phyloP scores from a whole-genome alignment of 2,888 invertebrate species.

The Diaphora mendica region DNA sequence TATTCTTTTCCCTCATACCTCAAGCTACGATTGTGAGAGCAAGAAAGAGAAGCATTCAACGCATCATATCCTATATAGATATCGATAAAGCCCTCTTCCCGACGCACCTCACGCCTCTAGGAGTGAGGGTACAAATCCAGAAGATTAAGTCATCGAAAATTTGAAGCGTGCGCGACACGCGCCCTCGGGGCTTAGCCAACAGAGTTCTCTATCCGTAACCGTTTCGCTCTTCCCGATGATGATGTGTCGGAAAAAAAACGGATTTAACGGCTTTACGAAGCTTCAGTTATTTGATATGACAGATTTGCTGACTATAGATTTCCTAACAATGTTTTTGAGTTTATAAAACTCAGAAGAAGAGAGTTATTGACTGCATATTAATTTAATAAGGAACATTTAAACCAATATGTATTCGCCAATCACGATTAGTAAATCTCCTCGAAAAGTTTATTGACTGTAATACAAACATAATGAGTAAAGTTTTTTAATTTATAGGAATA shows the following conservation, averaged over 20 bases:
- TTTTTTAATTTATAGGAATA: background rate
- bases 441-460: background rate
- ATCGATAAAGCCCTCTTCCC: conserved; percentile 34
- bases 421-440: background rate
- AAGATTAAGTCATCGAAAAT: conserved; percentile 72
- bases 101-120: conserved; percentile 52
- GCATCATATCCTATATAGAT: too few species aligned
- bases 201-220: conserved; percentile 52
- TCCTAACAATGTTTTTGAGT: conserved; percentile 29
- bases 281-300: conserved; percentile 55
- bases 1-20: too few species aligned
- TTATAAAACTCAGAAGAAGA: conserved; percentile 2
- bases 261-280: conserved; percentile 61
- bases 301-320: conserved; percentile 52
- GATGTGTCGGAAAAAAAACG: conserved; percentile 65
- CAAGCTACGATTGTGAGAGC: too few species aligned
- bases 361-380: background rate
- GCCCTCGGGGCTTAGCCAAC: conserved; percentile 64
- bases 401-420: background rate
- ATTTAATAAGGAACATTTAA: background rate
- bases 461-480: background rate
- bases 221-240: conserved; percentile 58
- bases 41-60: too few species aligned
- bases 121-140: conserved; percentile 57
- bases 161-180: conserved; percentile 72